Percentiles rank a stretch among this genome's conserved stretches.
Conservation (phyloP, 2,113 vertebrate species). For the Tragelaphus imberbis region DNA sequence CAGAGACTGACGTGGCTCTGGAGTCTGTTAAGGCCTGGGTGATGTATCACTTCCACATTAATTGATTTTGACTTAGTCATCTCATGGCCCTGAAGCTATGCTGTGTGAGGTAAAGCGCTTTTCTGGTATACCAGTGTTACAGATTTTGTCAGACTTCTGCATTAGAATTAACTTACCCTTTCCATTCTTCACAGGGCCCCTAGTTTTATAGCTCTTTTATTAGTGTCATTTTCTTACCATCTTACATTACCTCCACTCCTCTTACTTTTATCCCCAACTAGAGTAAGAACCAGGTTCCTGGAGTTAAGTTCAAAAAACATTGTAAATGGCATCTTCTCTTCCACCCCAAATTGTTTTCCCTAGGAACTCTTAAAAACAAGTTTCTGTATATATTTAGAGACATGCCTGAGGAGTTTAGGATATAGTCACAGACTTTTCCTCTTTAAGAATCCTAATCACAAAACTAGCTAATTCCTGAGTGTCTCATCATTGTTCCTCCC, state of each 20-base stretch:
- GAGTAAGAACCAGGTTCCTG: background rate
- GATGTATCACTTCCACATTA: background rate
- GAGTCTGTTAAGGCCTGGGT: background rate
- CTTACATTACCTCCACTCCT: background rate
- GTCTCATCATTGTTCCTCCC: background rate
- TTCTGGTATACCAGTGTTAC: background rate
- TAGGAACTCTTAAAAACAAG: background rate
- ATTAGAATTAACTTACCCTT: background rate
- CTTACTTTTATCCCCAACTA: background rate
- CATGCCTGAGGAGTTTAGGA: background rate
- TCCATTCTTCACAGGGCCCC: background rate
- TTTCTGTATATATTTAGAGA: background rate
- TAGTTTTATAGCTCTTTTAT: background rate
- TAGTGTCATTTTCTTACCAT: background rate
- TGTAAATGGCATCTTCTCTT: background rate
- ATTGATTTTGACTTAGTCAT: background rate
- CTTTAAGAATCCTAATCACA: background rate
- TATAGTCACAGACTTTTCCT: background rate
- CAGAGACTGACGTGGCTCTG: background rate
- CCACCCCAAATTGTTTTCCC: background rate
- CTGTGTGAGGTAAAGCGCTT: background rate
- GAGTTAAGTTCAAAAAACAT: background rate
- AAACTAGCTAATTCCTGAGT: background rate
- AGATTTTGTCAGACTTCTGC: background rate
- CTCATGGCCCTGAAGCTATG: background rate